phyloP scores from a whole-genome alignment of 2,113 vertebrate species.

The Hypomesus transpacificus region DNA sequence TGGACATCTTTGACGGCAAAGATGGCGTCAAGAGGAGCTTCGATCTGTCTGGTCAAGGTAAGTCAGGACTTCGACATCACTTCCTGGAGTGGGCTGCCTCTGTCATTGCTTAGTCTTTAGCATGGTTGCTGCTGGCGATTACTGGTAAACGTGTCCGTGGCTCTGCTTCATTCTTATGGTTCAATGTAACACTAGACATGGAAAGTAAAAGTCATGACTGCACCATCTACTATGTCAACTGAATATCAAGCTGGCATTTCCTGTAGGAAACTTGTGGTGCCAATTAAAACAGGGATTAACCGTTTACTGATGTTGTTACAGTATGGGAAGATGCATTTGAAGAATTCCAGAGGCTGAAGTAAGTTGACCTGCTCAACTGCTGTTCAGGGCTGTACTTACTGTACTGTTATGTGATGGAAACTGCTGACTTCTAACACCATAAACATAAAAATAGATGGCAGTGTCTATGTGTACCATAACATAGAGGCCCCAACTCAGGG shows the following conservation, averaged over 20 bases:
- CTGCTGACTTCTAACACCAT: slow-evolving; percentile 19
- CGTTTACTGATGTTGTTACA: slow-evolving; percentile 59
- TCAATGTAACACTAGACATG: too few relatives aligned
- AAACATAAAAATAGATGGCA: slow-evolving; percentile 30
- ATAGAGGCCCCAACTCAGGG: slow-evolving; percentile 12
- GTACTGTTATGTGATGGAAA: slow-evolving; percentile 28
- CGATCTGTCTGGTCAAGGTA: slow-evolving; percentile 91
- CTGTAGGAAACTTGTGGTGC: too few relatives aligned
- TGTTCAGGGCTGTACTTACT: neutral
- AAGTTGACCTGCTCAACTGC: slow-evolving; percentile 66
- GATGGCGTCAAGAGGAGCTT: slow-evolving; percentile 79
- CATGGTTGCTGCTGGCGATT: neutral
- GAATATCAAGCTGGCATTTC: too few relatives aligned
- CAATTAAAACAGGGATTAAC: neutral
- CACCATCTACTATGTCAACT: neutral
- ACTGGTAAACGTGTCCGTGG: too few relatives aligned
- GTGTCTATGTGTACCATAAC: slow-evolving; percentile 16
- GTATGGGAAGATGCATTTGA: slow-evolving; percentile 91
- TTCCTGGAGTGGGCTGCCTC: neutral
- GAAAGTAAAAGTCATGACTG: too few relatives aligned
- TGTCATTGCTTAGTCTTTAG: too few relatives aligned
- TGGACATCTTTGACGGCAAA: slow-evolving; percentile 94
- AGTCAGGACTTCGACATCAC: slow-evolving; percentile 15
- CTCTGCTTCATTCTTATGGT: too few relatives aligned
- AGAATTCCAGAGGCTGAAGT: slow-evolving; percentile 98